Conservation (phyloP, 2,797 vertebrate species). For the Artibeus lituratus region DNA sequence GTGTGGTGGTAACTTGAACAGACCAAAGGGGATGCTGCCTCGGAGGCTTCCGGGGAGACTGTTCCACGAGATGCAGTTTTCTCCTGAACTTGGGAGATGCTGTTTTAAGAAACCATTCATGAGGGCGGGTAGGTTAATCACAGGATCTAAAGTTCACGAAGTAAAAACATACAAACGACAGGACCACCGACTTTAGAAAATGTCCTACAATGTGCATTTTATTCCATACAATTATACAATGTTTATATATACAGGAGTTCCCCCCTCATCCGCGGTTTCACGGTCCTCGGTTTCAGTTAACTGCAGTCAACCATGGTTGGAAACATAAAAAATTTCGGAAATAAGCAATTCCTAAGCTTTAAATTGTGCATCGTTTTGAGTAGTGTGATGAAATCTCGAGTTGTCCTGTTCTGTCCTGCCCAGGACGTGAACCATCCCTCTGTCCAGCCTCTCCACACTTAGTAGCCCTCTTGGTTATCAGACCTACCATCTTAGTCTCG, state of each 20-base stretch:
- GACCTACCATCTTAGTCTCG: not conserved
- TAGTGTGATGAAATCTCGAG: not conserved
- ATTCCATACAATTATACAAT: constrained; percentile 94
- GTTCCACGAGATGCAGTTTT: not conserved
- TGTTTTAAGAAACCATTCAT: not conserved
- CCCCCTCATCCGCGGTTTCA: not conserved
- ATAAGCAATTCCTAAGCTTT: not conserved
- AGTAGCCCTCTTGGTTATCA: not conserved
- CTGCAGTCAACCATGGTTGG: not conserved
- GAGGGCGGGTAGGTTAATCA: not conserved
- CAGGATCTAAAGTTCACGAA: not conserved
- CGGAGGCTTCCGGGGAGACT: not conserved
- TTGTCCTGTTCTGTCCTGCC: not conserved
- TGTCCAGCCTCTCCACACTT: not conserved
- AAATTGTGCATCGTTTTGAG: not conserved
- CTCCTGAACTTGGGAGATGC: not conserved
- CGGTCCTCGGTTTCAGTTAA: not conserved
- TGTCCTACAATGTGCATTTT: constrained; percentile 93
- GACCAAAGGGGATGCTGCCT: not conserved
- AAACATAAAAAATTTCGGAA: not conserved
- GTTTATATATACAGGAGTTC: constrained; percentile 83
- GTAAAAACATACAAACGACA: constrained; percentile 78
- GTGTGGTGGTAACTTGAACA: not conserved
- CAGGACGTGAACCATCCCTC: not conserved
- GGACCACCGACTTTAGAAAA: constrained; percentile 87